Evolutionary conservation across 2,888 invertebrate genomes (phyloP).

Genomic region (Scaptomyza tumidula): DNA sequence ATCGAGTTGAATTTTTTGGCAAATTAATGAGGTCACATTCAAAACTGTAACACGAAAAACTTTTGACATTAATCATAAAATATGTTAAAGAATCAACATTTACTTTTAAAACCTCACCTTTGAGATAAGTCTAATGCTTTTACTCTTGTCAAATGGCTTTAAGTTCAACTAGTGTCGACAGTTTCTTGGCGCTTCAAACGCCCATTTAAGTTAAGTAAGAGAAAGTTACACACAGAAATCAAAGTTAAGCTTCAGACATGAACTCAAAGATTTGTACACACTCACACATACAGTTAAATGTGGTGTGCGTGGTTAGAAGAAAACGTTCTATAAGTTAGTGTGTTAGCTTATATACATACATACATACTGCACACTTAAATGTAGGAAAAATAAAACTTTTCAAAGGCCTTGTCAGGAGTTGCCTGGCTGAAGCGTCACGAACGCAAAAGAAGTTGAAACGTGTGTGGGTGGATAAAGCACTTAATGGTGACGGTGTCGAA

Average conservation of each 20-base stretch:
- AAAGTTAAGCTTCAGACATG: constrained; percentile 55
- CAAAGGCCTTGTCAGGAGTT: constrained; percentile 22
- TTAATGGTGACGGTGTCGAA: constrained; percentile 57
- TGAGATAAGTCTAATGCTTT: constrained; percentile 16
- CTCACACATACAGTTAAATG: constrained; percentile 25
- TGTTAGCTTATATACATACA: constrained; percentile 19
- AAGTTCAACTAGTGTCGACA: constrained; percentile 40
- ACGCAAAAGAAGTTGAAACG: constrained; percentile 6
- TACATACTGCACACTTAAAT: constrained; percentile 34
- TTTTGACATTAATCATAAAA: background rate
- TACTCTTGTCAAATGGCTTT: constrained; percentile 17
- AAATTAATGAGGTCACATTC: background rate
- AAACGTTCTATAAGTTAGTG: constrained; percentile 44
- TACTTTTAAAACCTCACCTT: background rate
- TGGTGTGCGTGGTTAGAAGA: constrained; percentile 43
- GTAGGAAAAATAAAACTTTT: constrained; percentile 42
- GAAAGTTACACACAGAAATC: constrained; percentile 67
- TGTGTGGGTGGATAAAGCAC: constrained; percentile 51
- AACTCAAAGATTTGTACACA: constrained; percentile 44
- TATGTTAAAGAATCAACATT: background rate
- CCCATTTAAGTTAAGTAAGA: constrained; percentile 70
- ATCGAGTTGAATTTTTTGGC: constrained; percentile 8
- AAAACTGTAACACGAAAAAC: background rate
- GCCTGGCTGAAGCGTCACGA: constrained; percentile 40
- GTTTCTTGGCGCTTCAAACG: constrained; percentile 59